Base-by-base conservation (phyloP, 2,113 vertebrate genomes). In the Oryzias celebensis region DNA sequence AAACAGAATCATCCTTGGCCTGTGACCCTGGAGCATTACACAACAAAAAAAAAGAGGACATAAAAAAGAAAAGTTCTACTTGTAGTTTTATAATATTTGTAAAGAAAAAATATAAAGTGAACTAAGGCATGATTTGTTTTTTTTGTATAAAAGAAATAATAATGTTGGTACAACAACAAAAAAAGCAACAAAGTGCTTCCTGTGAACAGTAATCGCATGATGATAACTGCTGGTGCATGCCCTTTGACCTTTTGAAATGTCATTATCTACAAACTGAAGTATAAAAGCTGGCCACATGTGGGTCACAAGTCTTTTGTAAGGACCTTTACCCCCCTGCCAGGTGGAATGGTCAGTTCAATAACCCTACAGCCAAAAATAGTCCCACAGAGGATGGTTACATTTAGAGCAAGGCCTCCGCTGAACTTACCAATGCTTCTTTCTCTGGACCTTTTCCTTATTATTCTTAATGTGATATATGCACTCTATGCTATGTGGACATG, bases 201-300 rank as follows among this genome's bases (percentile, higher is more conserved):
- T 92, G 92, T 95, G 92, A 93, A 93, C 92, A 92, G 88, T 94
- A 94, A 94, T 94, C 93, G 95, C 96, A 94, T 77, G 94, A 94
- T 77, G 94, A 92, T 92, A 93, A 93, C 93, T 93, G 94, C 93
- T 92, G 93, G 94, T 94, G 95, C 95, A 97, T 97, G 96, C 93
- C 92, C 93, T 91, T 88, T 85, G 86, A 90, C 88, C 85, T 88
- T 86, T 89, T 86, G 87, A 91, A 89, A 88, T 96, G 90, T 94
- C 92, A 92, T 91, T 89, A 92, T 91, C 85, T 88, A 89, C 85
- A 82, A 91, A 87, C 86, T 78, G 80, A 90, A 87, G 79, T 77
- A 70, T 31, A 59, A 79, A 8, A 78, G 78, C 55, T 53, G 56
- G 62, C 65, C 70, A 71, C 43, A 14, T 46, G 42, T 57, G 44